Percentiles rank a stretch among this genome's conserved stretches.
phyloP scores from a whole-genome alignment of 2,113 vertebrate genomes.

The Halcyon senegalensis region DNA sequence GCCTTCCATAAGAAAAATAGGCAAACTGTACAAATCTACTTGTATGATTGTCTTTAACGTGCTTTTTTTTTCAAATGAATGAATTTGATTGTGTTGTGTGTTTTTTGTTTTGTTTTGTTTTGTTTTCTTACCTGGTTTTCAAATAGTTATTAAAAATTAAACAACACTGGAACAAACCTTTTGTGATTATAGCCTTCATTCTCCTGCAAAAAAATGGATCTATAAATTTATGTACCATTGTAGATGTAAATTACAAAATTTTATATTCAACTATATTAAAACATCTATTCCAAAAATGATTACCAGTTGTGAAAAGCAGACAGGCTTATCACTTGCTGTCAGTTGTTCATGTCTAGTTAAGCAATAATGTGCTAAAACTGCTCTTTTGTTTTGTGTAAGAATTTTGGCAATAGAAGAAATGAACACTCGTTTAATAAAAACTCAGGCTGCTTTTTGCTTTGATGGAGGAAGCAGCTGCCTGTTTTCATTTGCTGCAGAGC shows the following conservation, averaged over 20 bases:
- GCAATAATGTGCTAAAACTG: conserved; percentile 89
- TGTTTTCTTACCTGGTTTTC: conserved; percentile 66
- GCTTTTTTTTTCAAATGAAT: conserved; percentile 66
- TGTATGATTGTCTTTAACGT: conserved; percentile 73
- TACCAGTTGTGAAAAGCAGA: conserved; percentile 92
- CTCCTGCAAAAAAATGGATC: conserved; percentile 79
- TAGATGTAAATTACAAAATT: conserved; percentile 88
- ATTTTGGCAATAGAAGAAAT: conserved; percentile 98
- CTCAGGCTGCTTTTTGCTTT: conserved; percentile 93
- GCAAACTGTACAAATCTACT: conserved; percentile 60
- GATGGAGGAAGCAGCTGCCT: conserved; percentile 91
- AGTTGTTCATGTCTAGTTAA: conserved; percentile 96
- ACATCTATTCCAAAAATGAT: conserved; percentile 90
- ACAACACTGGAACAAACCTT: conserved; percentile 77
- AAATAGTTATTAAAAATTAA: conserved; percentile 85
- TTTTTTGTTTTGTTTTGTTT: not conserved
- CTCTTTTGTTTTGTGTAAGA: conserved; percentile 91
- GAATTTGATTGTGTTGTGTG: conserved; percentile 64
- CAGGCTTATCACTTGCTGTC: conserved; percentile 99
- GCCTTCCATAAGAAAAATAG: not conserved
- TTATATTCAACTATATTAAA: conserved; percentile 88
- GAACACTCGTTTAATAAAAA: conserved; percentile 98
- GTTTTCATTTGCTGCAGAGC: conserved; percentile 87
- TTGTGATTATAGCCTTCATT: conserved; percentile 81
- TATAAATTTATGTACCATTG: conserved; percentile 86